A percentile compares a stretch with the other conserved stretches of the same genome.
These are phyloP conservation scores for Aptenodytes forsteri DNA, from an alignment of 2,113 vertebrate genomes.

Conservation along the genomic window DNA sequence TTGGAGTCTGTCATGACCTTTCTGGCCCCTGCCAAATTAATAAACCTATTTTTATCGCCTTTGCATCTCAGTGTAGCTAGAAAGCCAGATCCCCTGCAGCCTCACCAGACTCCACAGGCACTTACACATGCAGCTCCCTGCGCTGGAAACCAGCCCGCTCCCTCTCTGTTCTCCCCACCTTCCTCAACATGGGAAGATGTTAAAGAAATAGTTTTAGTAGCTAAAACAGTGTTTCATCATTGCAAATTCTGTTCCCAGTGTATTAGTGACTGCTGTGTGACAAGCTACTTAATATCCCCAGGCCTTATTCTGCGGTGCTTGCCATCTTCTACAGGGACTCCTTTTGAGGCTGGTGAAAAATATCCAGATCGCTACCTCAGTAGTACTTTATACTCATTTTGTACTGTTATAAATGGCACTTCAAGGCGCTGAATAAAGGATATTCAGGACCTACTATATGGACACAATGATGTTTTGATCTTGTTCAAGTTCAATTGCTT, in stretches of 20 bases:
- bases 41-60: neutral
- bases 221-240: neutral
- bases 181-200: neutral
- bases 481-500: neutral
- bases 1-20: neutral
- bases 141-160: neutral
- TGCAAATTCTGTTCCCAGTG: neutral
- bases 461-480: neutral
- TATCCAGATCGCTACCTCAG: neutral
- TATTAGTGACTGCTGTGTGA: neutral
- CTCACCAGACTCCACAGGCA: neutral
- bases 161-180: neutral
- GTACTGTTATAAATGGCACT: neutral
- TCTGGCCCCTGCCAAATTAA: neutral
- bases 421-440: neutral
- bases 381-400: neutral
- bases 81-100: neutral
- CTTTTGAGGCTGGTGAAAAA: neutral
- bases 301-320: neutral
- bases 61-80: neutral
- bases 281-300: neutral
- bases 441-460: neutral
- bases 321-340: neutral
- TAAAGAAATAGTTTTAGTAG: neutral
- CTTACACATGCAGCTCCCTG: neutral